Evolutionary conservation across 1,140 invertebrate species (phyloP).

Genomic region (Magallana gigas): DNA sequence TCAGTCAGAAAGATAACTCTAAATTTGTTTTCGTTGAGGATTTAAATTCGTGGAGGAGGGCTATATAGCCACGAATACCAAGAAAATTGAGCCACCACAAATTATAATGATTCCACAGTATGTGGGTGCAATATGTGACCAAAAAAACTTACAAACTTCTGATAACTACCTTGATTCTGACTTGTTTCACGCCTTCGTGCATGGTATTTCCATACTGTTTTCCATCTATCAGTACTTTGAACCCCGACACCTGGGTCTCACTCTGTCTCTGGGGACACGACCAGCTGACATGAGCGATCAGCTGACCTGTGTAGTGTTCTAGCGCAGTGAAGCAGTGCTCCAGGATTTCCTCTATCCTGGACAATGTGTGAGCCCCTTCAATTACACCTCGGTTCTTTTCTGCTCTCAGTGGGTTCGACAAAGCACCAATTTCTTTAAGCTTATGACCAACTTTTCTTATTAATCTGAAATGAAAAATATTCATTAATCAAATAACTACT

Average conservation of each 20-base stretch:
- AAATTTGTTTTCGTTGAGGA: too few relatives aligned
- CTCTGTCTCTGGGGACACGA: conserved; percentile 75
- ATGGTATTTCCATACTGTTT: conserved; percentile 78
- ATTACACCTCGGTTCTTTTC: conserved; percentile 74
- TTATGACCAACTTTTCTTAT: conserved; percentile 75
- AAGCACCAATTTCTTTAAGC: conserved; percentile 72
- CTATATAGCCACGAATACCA: too few relatives aligned
- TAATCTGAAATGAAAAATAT: conserved; percentile 62
- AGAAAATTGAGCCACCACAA: too few relatives aligned
- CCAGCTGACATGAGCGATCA: conserved; percentile 78
- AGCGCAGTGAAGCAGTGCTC: conserved; percentile 75
- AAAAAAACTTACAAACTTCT: too few relatives aligned
- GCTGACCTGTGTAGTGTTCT: conserved; percentile 76
- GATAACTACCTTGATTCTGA: conserved; percentile 74
- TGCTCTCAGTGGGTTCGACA: conserved; percentile 69
- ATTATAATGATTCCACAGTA: too few relatives aligned
- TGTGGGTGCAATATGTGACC: too few relatives aligned
- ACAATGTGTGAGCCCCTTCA: conserved; percentile 73
- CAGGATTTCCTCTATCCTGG: conserved; percentile 75
- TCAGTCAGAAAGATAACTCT: too few relatives aligned
- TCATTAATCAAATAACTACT: background rate
- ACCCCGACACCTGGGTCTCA: conserved; percentile 74
- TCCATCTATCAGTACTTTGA: conserved; percentile 77
- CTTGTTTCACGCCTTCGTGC: conserved; percentile 73
- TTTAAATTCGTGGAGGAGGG: too few relatives aligned